A percentile compares a stretch with the other conserved stretches of the same genome.
Evolutionary conservation across 2,888 invertebrate species (phyloP).

Genomic region (Schizotus pectinicornis): DNA sequence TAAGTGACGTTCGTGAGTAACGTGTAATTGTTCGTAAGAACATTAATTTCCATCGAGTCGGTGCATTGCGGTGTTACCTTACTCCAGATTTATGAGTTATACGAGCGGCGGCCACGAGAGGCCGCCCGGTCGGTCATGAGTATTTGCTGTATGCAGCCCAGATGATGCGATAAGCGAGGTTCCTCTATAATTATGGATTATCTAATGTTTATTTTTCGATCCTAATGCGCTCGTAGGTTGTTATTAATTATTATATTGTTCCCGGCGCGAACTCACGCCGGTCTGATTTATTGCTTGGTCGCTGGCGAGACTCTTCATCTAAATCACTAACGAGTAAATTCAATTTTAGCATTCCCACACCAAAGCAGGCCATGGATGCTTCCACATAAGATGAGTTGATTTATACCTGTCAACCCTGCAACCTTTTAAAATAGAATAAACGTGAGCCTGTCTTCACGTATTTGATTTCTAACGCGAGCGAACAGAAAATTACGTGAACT

Average conservation of each 20-base stretch:
- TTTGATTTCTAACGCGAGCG: conserved; percentile 19
- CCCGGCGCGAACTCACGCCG: conserved; percentile 54
- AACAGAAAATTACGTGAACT: conserved; percentile 10
- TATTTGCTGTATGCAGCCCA: conserved; percentile 37
- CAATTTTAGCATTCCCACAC: conserved; percentile 55
- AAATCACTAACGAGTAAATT: conserved; percentile 55
- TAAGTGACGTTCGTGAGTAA: neutral
- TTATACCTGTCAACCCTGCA: conserved; percentile 48
- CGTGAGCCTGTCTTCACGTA: conserved; percentile 38
- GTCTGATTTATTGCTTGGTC: conserved; percentile 51
- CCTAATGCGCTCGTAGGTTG: conserved; percentile 52
- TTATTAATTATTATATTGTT: conserved; percentile 58
- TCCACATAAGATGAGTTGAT: conserved; percentile 48
- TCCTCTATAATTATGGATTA: conserved; percentile 55
- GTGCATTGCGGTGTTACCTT: too few relatives aligned
- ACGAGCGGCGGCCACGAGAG: neutral
- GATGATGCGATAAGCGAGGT: conserved; percentile 44
- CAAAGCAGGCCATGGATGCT: conserved; percentile 38
- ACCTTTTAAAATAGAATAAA: conserved; percentile 41
- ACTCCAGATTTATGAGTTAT: neutral
- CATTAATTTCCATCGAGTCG: conserved; percentile 28
- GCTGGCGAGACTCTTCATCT: conserved; percentile 48
- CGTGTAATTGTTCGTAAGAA: conserved; percentile 29
- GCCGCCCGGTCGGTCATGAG: conserved; percentile 22
- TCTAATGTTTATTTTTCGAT: conserved; percentile 57